A percentile compares a stretch with the other conserved stretches of the same genome.
Conservation (phyloP, 2,113 vertebrate genomes). For the Percopsis transmontana region DNA sequence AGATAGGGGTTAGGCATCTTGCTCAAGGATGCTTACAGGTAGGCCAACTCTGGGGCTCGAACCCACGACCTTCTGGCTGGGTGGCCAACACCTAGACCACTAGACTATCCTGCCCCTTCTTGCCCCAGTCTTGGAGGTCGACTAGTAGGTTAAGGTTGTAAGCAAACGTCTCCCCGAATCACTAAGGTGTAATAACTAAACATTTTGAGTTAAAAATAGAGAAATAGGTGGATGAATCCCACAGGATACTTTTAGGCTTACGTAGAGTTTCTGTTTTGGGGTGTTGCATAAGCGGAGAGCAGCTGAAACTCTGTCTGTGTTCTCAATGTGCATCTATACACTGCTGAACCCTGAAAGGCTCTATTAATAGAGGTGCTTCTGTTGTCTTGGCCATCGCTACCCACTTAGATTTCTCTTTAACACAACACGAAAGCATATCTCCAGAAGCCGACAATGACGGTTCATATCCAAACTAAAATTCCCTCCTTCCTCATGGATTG, state of each 20-base stretch:
- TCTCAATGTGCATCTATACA: conserved; percentile 39
- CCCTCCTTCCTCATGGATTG: conserved; percentile 5
- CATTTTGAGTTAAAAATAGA: neutral
- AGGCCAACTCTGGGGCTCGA: no score
- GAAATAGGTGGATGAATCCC: neutral
- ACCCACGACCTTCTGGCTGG: no score
- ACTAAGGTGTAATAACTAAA: no score
- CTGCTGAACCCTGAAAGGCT: conserved; percentile 53
- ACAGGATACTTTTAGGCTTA: neutral
- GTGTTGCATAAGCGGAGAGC: neutral
- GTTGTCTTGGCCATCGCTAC: conserved; percentile 41
- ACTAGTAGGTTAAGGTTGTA: neutral
- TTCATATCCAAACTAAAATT: conserved; percentile 8
- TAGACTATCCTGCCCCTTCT: neutral
- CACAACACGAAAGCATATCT: conserved; percentile 18
- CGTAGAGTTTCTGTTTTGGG: neutral
- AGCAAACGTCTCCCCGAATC: no score
- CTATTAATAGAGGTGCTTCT: conserved; percentile 72
- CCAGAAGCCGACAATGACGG: conserved; percentile 27
- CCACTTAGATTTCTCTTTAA: conserved; percentile 43
- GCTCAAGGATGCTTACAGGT: no score
- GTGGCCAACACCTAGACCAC: no score
- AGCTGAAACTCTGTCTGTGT: conserved; percentile 34
- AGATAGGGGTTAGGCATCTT: no score
- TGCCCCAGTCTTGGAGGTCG: neutral